Conservation (phyloP, 2,888 invertebrate genomes). For the Cephus pygmeus region DNA sequence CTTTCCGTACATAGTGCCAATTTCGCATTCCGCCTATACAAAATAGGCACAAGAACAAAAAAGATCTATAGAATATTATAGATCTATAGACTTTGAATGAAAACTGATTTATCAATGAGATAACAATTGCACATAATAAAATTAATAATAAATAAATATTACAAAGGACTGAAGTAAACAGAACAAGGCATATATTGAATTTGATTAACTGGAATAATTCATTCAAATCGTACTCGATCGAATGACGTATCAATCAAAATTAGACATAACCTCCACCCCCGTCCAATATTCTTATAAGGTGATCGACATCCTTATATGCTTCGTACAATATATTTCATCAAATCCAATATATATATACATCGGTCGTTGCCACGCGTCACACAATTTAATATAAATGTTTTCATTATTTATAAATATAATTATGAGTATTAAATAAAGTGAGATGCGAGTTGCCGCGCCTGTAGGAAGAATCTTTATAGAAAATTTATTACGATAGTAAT, state of each 20-base stretch:
- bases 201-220: not conserved
- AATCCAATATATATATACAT: not conserved
- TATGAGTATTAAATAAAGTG: not conserved
- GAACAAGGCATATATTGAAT: not conserved
- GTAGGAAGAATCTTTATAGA: conserved; percentile 5
- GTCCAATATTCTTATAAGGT: not conserved
- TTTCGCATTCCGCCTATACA: not conserved
- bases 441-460: not conserved
- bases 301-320: conserved; percentile 9
- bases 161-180: not conserved
- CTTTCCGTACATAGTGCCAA: not conserved
- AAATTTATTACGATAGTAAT: conserved; percentile 12
- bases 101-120: not conserved
- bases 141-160: not conserved
- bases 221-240: not conserved
- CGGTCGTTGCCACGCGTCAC: not conserved
- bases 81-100: not conserved
- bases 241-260: not conserved
- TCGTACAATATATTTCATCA: conserved; percentile 3
- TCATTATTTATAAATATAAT: conserved; percentile 13
- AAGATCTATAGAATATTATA: not conserved
- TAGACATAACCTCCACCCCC: not conserved
- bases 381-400: conserved; percentile 18
- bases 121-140: not conserved
- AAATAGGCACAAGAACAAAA: not conserved